Evolutionary conservation across 2,113 vertebrate genomes (phyloP).

Genomic region (Dicrurus megarhynchus): DNA sequence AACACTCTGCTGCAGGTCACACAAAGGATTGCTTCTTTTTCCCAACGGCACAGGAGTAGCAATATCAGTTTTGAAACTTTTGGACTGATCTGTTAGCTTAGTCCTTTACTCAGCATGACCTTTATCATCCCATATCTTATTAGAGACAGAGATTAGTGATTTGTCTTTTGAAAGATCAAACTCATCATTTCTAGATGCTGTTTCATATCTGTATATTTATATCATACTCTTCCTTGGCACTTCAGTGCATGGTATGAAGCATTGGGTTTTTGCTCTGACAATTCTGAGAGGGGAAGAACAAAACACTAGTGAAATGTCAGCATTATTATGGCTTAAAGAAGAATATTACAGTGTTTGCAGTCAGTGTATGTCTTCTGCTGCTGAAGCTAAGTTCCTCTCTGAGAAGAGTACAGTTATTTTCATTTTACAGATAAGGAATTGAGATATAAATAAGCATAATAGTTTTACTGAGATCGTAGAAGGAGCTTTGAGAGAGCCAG

Average conservation of each 20-base stretch:
- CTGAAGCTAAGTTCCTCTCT: neutral
- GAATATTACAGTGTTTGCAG: neutral
- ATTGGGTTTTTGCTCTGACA: neutral
- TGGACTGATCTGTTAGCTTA: neutral
- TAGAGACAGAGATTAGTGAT: conserved; percentile 32
- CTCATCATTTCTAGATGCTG: conserved; percentile 10
- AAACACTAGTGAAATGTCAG: conserved; percentile 19
- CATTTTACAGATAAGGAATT: conserved; percentile 11
- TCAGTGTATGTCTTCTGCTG: neutral
- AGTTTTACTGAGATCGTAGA: neutral
- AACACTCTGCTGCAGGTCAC: neutral
- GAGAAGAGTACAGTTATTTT: neutral
- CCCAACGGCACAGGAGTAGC: neutral
- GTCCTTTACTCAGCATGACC: conserved; percentile 15
- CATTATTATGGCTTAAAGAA: conserved; percentile 1
- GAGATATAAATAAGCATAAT: neutral
- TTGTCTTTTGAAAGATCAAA: conserved; percentile 45
- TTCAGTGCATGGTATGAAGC: neutral
- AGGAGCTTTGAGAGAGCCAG: neutral
- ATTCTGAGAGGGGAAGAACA: neutral
- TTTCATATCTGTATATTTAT: conserved; percentile 41
- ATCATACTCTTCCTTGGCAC: neutral
- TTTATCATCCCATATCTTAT: conserved; percentile 15
- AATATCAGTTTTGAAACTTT: conserved; percentile 12
- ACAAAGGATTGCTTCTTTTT: neutral